Evolutionary conservation across 2,113 vertebrate genomes (phyloP).

Genomic region (Irena cyanogastra): DNA sequence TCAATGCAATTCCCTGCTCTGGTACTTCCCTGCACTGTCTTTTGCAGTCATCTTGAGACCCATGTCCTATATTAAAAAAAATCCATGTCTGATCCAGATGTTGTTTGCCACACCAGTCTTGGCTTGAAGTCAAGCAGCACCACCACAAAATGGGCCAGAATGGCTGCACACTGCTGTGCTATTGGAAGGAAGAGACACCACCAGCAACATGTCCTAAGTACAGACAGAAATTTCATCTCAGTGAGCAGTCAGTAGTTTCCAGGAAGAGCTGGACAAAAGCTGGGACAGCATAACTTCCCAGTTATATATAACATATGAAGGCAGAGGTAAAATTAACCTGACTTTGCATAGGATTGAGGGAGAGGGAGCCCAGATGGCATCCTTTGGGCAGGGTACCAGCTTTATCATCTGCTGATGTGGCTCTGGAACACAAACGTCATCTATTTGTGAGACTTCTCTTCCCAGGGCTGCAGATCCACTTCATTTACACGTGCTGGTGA

Average conservation of each 20-base stretch:
- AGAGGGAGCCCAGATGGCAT: background rate
- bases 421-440: background rate
- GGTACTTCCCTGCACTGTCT: background rate
- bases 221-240: background rate
- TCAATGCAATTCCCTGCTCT: background rate
- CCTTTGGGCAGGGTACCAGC: background rate
- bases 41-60: background rate
- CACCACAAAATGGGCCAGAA: background rate
- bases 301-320: too few species aligned
- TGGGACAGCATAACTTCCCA: background rate
- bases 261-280: background rate
- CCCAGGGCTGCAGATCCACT: background rate
- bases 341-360: background rate
- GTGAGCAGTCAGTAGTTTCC: background rate
- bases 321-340: background rate
- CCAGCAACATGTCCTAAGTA: background rate
- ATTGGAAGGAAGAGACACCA: background rate
- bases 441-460: background rate
- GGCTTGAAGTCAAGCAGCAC: background rate
- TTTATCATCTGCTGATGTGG: background rate
- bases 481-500: fast-evolving
- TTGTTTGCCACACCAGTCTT: background rate
- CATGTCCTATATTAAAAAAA: background rate
- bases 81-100: background rate
- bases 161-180: background rate